phyloP scores from a whole-genome alignment of 1,140 invertebrate genomes.

The Drosophila biarmipes region DNA sequence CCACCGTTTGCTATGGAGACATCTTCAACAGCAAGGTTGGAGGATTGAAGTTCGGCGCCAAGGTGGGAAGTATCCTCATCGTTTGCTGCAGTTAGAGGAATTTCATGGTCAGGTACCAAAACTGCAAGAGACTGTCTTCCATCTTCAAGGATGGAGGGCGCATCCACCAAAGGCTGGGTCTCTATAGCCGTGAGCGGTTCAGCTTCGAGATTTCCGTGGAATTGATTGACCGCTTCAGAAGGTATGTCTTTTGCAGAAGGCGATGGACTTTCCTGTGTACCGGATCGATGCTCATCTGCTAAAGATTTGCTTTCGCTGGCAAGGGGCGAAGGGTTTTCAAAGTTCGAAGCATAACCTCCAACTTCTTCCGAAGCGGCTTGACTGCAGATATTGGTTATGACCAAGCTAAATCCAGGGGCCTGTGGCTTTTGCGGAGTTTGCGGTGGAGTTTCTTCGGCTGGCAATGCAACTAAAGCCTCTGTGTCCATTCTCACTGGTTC shows the following conservation, averaged over 20 bases:
- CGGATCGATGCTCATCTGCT: background rate
- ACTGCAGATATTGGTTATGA: slow-evolving; percentile 69
- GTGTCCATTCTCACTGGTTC: background rate
- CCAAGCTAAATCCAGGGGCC: slow-evolving; percentile 35
- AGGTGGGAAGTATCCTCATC: background rate
- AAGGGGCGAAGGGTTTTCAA: background rate
- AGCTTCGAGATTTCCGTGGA: background rate
- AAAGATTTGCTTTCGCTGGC: background rate
- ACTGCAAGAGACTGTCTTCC: background rate
- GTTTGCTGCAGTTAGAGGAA: background rate
- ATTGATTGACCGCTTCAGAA: background rate
- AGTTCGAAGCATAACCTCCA: no score
- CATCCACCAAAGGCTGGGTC: background rate
- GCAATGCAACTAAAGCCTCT: background rate
- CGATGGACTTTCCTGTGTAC: no score
- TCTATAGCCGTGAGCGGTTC: background rate
- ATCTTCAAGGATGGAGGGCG: background rate
- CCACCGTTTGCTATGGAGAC: background rate
- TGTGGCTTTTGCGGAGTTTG: background rate
- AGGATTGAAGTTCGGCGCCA: background rate
- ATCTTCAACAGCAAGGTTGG: background rate
- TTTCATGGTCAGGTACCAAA: no score
- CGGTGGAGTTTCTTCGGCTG: background rate
- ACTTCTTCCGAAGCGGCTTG: slow-evolving; percentile 13
- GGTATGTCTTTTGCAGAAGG: background rate